Percentiles rank a stretch among this genome's conserved stretches.
These are phyloP conservation scores for Lagopus muta DNA, from an alignment of 2,113 vertebrate genomes.

Conservation along the genomic window DNA sequence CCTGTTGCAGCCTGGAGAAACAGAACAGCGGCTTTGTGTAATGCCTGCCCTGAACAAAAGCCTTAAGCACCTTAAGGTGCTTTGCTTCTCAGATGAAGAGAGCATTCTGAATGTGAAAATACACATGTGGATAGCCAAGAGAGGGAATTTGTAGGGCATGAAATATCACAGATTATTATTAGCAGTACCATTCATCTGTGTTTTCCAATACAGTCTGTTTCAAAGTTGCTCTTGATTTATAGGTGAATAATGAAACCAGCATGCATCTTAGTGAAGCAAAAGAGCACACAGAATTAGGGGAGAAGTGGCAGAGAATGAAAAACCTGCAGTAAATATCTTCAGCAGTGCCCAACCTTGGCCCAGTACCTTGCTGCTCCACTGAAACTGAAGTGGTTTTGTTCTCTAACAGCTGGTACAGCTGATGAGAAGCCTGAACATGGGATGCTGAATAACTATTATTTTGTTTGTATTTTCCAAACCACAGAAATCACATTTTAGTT, in stretches of 20 bases:
- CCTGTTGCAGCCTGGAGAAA: background rate
- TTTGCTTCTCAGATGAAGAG: background rate
- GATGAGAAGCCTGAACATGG: background rate
- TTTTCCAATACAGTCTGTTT: background rate
- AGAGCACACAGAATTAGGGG: background rate
- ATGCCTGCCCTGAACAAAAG: background rate
- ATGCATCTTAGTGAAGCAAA: background rate
- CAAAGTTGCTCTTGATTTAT: background rate
- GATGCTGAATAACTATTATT: background rate
- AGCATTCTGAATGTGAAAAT: background rate
- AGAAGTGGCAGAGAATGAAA: background rate
- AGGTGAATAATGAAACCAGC: background rate
- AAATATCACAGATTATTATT: background rate
- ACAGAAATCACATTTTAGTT: background rate
- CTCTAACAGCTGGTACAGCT: background rate
- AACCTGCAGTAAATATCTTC: background rate
- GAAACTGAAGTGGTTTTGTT: background rate
- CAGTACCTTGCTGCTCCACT: background rate
- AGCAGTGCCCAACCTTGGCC: rapidly evolving
- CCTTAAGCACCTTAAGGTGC: background rate
- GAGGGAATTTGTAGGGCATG: background rate
- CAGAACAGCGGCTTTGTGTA: background rate
- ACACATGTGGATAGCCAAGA: background rate
- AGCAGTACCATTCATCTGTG: background rate
- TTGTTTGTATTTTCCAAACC: background rate